These are phyloP conservation scores for Hypolimnas misippus DNA, from an alignment of 2,888 invertebrate species.

Conservation along the genomic window DNA sequence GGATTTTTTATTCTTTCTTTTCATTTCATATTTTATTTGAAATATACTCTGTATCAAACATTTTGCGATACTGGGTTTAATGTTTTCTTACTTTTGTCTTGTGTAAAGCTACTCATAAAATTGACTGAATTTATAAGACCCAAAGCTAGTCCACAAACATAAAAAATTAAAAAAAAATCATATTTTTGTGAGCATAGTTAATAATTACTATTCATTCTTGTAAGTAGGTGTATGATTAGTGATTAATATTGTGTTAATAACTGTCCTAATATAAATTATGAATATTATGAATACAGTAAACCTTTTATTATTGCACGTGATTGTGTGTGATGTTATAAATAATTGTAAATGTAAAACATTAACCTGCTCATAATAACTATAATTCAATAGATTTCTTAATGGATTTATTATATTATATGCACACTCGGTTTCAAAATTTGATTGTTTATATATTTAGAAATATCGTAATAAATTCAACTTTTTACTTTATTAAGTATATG, in stretches of 20 bases:
- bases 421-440: not conserved
- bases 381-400: not conserved
- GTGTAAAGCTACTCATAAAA: constrained; percentile 14
- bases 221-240: constrained; percentile 38
- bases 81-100: constrained; percentile 15
- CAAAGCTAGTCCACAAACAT: constrained; percentile 41
- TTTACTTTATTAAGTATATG: constrained; percentile 4
- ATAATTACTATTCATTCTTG: constrained; percentile 32
- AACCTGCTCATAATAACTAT: not conserved
- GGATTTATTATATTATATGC: not conserved
- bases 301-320: constrained; percentile 16
- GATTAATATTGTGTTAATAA: constrained; percentile 32
- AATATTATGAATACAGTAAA: constrained; percentile 24
- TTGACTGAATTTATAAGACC: constrained; percentile 37
- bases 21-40: not conserved
- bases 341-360: constrained; percentile 26
- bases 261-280: constrained; percentile 43
- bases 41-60: not conserved
- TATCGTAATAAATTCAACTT: too few relatives aligned
- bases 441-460: constrained; percentile 13
- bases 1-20: constrained; percentile 1
- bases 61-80: not conserved
- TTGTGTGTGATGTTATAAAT: constrained; percentile 19
- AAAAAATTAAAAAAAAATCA: constrained; percentile 25
- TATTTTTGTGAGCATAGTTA: constrained; percentile 39